phyloP scores from a whole-genome alignment of 2,888 invertebrate species.

The Notodonta ziczac region DNA sequence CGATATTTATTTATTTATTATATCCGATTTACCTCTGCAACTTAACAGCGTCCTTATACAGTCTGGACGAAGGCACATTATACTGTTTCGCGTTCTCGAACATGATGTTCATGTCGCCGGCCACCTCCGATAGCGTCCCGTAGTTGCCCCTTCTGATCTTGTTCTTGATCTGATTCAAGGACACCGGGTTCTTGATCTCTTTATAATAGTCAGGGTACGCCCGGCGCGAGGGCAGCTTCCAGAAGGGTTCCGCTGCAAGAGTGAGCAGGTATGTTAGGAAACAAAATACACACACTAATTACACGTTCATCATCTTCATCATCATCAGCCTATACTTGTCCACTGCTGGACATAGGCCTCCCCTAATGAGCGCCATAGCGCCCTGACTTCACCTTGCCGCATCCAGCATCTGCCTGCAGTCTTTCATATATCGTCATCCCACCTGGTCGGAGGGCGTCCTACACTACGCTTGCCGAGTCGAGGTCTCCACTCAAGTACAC shows the following conservation, averaged over 20 bases:
- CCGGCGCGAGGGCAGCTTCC: slow-evolving; percentile 95
- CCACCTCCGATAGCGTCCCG: slow-evolving; percentile 93
- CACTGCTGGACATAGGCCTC: too few species aligned
- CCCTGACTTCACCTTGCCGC: too few species aligned
- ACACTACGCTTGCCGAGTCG: too few species aligned
- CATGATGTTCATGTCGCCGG: slow-evolving; percentile 97
- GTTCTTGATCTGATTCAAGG: slow-evolving; percentile 94
- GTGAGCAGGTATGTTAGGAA: not conserved
- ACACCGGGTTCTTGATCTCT: slow-evolving; percentile 97
- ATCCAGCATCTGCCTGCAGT: too few species aligned
- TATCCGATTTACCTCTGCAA: slow-evolving; percentile 90
- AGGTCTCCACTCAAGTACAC: too few species aligned
- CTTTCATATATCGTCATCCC: too few species aligned
- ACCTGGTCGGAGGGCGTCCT: too few species aligned
- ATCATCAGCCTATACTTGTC: too few species aligned
- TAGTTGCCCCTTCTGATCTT: slow-evolving; percentile 93
- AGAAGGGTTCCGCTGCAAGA: slow-evolving; percentile 95
- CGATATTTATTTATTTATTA: too few species aligned
- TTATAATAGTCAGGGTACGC: slow-evolving; percentile 99
- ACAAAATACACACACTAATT: not conserved
- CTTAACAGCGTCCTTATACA: slow-evolving; percentile 93
- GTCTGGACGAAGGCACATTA: slow-evolving; percentile 90
- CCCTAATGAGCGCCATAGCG: too few species aligned
- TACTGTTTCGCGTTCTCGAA: slow-evolving; percentile 98
- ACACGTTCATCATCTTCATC: too few species aligned